A percentile compares a stretch with the other conserved stretches of the same genome.
phyloP scores from a whole-genome alignment of 2,113 vertebrate species.

The Neodontobutis hainanensis region DNA sequence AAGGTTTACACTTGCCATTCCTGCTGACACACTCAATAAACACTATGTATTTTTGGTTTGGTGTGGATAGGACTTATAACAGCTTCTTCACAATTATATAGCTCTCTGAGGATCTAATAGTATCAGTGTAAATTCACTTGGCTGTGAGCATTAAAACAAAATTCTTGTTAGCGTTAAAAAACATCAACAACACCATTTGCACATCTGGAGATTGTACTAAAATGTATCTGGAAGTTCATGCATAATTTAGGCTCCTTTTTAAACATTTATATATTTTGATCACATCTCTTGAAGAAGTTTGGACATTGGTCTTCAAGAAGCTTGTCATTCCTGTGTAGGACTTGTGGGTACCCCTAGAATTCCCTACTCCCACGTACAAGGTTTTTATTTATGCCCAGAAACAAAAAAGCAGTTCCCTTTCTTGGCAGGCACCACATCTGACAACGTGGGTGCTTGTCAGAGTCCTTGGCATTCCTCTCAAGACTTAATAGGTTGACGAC shows the following conservation, averaged over 20 bases:
- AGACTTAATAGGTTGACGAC: slow-evolving; percentile 69
- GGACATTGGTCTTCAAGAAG: slow-evolving; percentile 6
- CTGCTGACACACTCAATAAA: slow-evolving; percentile 26
- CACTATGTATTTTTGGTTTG: slow-evolving; percentile 33
- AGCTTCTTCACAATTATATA: slow-evolving; percentile 12
- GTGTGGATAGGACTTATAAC: slow-evolving; percentile 24
- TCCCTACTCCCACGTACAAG: slow-evolving; percentile 26
- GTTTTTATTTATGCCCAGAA: slow-evolving; percentile 56
- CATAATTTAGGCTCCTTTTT: no score
- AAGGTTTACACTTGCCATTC: slow-evolving; percentile 8
- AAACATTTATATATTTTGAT: neutral
- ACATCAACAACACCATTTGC: neutral
- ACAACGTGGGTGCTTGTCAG: slow-evolving; percentile 52
- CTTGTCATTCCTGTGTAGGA: neutral
- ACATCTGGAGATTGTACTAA: slow-evolving; percentile 8
- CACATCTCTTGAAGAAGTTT: neutral
- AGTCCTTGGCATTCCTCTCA: slow-evolving; percentile 64
- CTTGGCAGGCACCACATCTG: slow-evolving; percentile 52
- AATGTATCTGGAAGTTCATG: no score
- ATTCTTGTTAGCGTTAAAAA: no score
- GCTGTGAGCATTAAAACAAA: slow-evolving; percentile 21
- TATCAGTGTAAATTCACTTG: slow-evolving; percentile 15
- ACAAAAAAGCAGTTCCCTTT: slow-evolving; percentile 55
- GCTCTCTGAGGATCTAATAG: slow-evolving; percentile 28
- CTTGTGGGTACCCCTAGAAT: slow-evolving; percentile 13